Evolutionary conservation across 2,113 vertebrate genomes (phyloP), one percentile per base, ranked within the genome.

Genomic region (Gallinago paraguaiae): DNA sequence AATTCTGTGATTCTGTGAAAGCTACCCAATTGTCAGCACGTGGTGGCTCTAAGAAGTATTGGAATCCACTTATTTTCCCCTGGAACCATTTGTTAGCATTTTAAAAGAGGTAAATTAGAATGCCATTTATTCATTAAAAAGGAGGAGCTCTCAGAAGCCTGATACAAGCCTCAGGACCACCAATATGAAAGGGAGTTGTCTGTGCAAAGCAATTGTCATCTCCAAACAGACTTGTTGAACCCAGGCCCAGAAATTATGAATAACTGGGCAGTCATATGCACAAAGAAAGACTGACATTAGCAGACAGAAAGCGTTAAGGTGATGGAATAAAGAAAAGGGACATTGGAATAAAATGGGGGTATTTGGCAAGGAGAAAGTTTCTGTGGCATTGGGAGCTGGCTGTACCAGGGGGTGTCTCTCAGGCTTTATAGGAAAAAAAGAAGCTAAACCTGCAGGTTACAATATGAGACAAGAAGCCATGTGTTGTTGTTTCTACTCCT

Each of bases 201-300:
- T 79, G 31, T 68, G 35, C 71, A 83, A 51, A 80, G 51, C 63
- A 96, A n/a, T 54, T 91, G 54, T 59, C 67, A 74, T 59, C 50
- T 93, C 43, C 67, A 85, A 85, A 76, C 57, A 92, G 90, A 60
- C 59, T 83, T 68, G 46, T 30, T 94, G 87, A 91, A 88, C 37
- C 68, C 70, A 59, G 85, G 82, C 82, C 84, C 70, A 91, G 82
- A 93, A 94, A 82, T 82, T 28, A 69, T 15, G 43, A 94, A 88
- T 76, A 93, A 93, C 12, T 39, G 75, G 63, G 43, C 43, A 78
- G 79, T 48, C 46, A 46, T 46, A 77, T 17, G n/a, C 46, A 51
- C 56, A 92, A 81, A 86, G 82, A 80, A 86, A 83, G 79, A 51
- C 72, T 68, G 82, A 41, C 59, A 82, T 74, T 50, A 87, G 45